Percentiles rank a stretch among this genome's conserved stretches.
phyloP scores from a whole-genome alignment of 2,797 vertebrate genomes.

The Bradypodion ventrale region DNA sequence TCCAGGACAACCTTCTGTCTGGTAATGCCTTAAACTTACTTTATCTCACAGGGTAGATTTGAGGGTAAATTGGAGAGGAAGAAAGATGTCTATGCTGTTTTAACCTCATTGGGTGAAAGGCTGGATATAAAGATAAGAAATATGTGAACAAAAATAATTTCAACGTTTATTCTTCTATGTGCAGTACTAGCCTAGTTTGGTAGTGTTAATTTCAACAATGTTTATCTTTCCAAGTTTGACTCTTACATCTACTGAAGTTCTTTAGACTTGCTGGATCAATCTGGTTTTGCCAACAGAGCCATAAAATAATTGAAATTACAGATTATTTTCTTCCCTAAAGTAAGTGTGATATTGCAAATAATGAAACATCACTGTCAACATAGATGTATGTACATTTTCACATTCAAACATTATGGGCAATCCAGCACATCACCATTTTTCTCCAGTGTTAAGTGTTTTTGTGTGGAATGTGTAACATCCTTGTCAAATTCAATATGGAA shows the following conservation, averaged over 20 bases:
- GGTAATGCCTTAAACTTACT: no score
- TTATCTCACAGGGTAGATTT: no score
- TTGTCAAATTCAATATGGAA: constrained; percentile 32
- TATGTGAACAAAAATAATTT: no score
- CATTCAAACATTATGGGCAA: constrained; percentile 24
- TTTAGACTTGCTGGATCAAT: constrained; percentile 9
- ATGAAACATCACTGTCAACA: constrained; percentile 34
- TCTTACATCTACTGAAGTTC: neutral
- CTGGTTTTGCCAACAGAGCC: constrained; percentile 5
- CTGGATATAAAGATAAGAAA: no score
- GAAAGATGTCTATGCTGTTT: no score
- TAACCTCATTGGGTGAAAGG: no score
- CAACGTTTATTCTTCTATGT: no score
- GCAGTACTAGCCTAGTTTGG: no score
- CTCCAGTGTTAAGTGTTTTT: constrained; percentile 26
- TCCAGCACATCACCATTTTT: constrained; percentile 52
- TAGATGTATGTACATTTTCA: constrained; percentile 30
- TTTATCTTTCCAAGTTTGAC: neutral
- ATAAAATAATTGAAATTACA: neutral
- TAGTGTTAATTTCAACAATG: no score
- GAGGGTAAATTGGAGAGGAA: no score
- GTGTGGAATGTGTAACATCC: constrained; percentile 8
- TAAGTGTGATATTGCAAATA: neutral
- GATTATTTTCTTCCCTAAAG: neutral
- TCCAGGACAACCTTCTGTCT: no score